Base-by-base conservation (phyloP, 2,113 vertebrate genomes). In the Melanerpes formicivorus region DNA sequence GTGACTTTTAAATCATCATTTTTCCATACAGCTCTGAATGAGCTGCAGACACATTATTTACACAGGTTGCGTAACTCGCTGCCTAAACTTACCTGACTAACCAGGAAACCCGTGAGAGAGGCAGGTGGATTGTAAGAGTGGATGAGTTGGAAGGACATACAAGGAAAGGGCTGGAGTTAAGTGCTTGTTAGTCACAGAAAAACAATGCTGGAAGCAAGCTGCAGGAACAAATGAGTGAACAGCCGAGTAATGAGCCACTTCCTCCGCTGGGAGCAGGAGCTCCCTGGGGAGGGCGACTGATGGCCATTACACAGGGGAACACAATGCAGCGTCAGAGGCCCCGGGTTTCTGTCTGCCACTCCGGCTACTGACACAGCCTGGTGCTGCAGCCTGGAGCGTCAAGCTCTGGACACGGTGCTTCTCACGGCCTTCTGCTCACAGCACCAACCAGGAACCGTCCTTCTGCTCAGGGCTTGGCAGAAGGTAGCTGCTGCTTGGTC, bases 151-250 rank as follows among this genome's bases (percentile, higher is more conserved):
- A 83, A 88, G 52, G 63, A 48, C 73, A 5, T 32, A 93, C 81
- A 23, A 96, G 94, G 88, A 94, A 90, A 96, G 37, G 59, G 42
- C 82, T 89, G 76, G 69, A 86, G 58, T 95, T 44, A 91, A 96
- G 93, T 95, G 90, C 93, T 77, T 21, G n/a, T 87, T 93, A 96
- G 82, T 96, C 92, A 97, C 42, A 65, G 88, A 90, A 88, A 79
- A 87, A 80, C 94, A 93, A 95, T 62, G 84, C 87, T 93, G 92
- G 70, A 93, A 90, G 87, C 92, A 90, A 91, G 87, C 90, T 12
- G 64, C 29, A 71, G 82, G 82, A 90, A 95, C 90, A 82, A 84
- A 94, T 60, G 56, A 94, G 81, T 27, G 94, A 91, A 76, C 88
- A 71, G n/a, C 1, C 3, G 54, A 34, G 44, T 94, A 96, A 94